phyloP scores from a whole-genome alignment of 2,113 vertebrate genomes.

The Caranx melampygus region DNA sequence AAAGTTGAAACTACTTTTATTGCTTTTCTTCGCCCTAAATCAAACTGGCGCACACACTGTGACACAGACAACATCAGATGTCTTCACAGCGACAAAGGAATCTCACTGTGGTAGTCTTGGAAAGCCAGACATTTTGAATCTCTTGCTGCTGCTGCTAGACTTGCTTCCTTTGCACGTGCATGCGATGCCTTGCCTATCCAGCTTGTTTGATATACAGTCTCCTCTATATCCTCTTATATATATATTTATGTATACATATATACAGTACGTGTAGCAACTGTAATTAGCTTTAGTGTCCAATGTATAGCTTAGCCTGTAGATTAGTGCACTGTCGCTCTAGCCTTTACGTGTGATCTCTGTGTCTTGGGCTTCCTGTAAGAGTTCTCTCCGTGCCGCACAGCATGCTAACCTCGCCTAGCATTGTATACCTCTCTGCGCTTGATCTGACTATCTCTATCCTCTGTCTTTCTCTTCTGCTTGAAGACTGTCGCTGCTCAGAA shows the following conservation, averaged over 20 bases:
- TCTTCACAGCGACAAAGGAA: slow-evolving; percentile 32
- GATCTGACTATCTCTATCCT: slow-evolving; percentile 74
- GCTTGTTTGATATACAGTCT: slow-evolving; percentile 78
- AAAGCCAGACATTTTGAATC: slow-evolving; percentile 56
- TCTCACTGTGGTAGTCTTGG: slow-evolving; percentile 57
- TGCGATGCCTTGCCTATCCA: slow-evolving; percentile 79
- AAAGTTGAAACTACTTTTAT: background rate
- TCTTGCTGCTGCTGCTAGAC: slow-evolving; percentile 75
- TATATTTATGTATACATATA: slow-evolving; percentile 56
- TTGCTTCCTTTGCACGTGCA: slow-evolving; percentile 86
- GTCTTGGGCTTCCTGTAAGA: slow-evolving; percentile 74
- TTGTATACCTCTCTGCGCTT: slow-evolving; percentile 71
- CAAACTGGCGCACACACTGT: slow-evolving; percentile 58
- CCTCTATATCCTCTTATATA: slow-evolving; percentile 73
- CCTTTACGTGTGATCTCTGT: slow-evolving; percentile 78
- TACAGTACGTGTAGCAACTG: slow-evolving; percentile 73
- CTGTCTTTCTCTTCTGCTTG: slow-evolving; percentile 75
- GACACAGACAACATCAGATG: slow-evolving; percentile 67
- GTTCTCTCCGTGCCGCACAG: slow-evolving; percentile 76
- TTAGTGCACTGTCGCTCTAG: slow-evolving; percentile 80
- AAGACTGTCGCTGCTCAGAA: slow-evolving; percentile 72
- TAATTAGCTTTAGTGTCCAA: slow-evolving; percentile 79
- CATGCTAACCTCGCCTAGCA: slow-evolving; percentile 82
- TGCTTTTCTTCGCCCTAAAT: background rate
- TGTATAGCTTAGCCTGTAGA: slow-evolving; percentile 80